phyloP scores from a whole-genome alignment of 1,140 invertebrate species.

The Neuroterus valhalla region DNA sequence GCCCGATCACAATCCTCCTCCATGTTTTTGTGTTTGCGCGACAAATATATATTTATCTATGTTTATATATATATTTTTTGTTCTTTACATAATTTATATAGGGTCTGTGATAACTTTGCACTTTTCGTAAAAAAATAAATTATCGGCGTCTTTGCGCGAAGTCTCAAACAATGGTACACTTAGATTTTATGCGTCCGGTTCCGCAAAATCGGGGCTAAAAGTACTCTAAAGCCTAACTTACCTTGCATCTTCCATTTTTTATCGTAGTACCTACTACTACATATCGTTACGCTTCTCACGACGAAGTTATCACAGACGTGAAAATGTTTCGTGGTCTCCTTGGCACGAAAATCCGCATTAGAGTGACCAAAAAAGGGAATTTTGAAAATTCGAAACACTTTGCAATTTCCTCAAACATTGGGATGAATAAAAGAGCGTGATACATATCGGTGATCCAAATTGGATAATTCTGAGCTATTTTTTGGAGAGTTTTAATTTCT shows the following conservation, averaged over 20 bases:
- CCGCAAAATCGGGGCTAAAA: constrained; percentile 41
- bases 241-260: constrained; percentile 35
- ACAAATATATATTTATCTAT: constrained; percentile 11
- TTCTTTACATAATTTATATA: constrained; percentile 27
- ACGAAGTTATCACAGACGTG: constrained; percentile 62
- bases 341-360: background rate
- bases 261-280: constrained; percentile 43
- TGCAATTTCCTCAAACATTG: constrained; percentile 34
- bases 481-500: too few relatives aligned
- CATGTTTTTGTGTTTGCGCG: constrained; percentile 14
- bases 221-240: constrained; percentile 36
- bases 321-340: constrained; percentile 51
- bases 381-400: background rate
- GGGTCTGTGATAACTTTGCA: constrained; percentile 63
- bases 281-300: constrained; percentile 50
- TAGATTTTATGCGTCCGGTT: constrained; percentile 9
- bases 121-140: constrained; percentile 71
- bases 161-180: constrained; percentile 51
- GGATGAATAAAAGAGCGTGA: too few relatives aligned
- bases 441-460: too few relatives aligned
- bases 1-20: background rate
- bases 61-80: background rate
- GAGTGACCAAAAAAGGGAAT: background rate
- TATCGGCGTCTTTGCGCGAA: constrained; percentile 53
- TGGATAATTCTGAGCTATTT: too few relatives aligned